Evolutionary conservation across 1,140 invertebrate species (phyloP).

Genomic region (Leguminivora glycinivorella): DNA sequence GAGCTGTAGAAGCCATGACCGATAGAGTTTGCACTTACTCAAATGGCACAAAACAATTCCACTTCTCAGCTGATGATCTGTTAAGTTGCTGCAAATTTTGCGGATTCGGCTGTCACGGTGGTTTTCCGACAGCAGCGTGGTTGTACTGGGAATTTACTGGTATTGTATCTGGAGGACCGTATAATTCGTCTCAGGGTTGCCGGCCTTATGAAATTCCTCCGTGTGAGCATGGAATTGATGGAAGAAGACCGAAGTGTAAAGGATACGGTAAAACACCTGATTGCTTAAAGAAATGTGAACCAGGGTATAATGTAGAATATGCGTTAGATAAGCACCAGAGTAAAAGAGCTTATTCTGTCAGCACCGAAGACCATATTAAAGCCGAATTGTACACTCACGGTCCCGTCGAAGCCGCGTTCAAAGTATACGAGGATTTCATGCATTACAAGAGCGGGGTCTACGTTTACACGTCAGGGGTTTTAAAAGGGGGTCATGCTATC

Average conservation of each 20-base stretch:
- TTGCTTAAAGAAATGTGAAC: conserved; percentile 86
- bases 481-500: conserved; percentile 93
- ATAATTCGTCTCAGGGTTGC: conserved; percentile 88
- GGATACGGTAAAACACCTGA: conserved; percentile 86
- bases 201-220: conserved; percentile 90
- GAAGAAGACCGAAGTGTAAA: conserved; percentile 85
- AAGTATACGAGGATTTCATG: conserved; percentile 93
- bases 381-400: conserved; percentile 93
- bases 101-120: conserved; percentile 94
- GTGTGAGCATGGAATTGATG: conserved; percentile 94
- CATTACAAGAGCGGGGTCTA: conserved; percentile 94
- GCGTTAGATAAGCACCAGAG: conserved; percentile 89
- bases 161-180: conserved; percentile 91
- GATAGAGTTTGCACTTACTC: conserved; percentile 94
- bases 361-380: conserved; percentile 86
- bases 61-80: conserved; percentile 93
- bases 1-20: conserved; percentile 96
- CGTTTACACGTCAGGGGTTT: conserved; percentile 86
- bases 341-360: conserved; percentile 85
- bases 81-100: conserved; percentile 90
- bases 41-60: conserved; percentile 85
- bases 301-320: conserved; percentile 85
- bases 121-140: conserved; percentile 89
- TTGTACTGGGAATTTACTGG: conserved; percentile 89
- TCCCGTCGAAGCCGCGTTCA: conserved; percentile 94